Evolutionary conservation across 2,888 invertebrate species (phyloP).

Genomic region (Dorcus hopei): DNA sequence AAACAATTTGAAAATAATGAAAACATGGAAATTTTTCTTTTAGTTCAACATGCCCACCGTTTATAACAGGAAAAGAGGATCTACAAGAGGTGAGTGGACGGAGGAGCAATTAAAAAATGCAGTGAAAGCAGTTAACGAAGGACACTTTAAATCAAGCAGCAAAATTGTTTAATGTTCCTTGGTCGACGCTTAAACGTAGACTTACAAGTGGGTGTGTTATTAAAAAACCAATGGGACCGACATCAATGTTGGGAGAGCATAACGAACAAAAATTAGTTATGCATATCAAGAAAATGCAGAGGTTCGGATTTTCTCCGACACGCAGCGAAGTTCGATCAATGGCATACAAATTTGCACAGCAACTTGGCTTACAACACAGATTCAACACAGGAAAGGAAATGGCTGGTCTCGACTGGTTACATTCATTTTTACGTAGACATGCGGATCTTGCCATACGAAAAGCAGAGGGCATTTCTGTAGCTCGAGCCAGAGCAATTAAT

Average conservation of each 20-base stretch:
- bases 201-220: slow-evolving; percentile 13
- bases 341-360: neutral
- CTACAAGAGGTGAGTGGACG: neutral
- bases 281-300: neutral
- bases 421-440: neutral
- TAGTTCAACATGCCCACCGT: neutral
- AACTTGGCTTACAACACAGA: neutral
- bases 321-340: neutral
- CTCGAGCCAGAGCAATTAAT: slow-evolving; percentile 23
- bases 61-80: slow-evolving; percentile 2
- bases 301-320: slow-evolving; percentile 29
- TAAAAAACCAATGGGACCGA: neutral
- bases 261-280: neutral
- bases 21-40: no score
- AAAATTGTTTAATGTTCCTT: slow-evolving; percentile 1
- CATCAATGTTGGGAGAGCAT: neutral
- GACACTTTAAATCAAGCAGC: slow-evolving; percentile 1
- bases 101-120: slow-evolving; percentile 1
- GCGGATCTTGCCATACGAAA: neutral
- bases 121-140: slow-evolving; percentile 1
- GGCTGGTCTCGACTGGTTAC: neutral
- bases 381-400: neutral
- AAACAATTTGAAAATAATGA: no score
- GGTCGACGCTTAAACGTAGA: slow-evolving; percentile 5
- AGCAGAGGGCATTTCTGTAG: neutral